A percentile compares a stretch with the other conserved stretches of the same genome.
Evolutionary conservation across 2,797 vertebrate genomes (phyloP).

Genomic region (Ctenosaura bakeri): DNA sequence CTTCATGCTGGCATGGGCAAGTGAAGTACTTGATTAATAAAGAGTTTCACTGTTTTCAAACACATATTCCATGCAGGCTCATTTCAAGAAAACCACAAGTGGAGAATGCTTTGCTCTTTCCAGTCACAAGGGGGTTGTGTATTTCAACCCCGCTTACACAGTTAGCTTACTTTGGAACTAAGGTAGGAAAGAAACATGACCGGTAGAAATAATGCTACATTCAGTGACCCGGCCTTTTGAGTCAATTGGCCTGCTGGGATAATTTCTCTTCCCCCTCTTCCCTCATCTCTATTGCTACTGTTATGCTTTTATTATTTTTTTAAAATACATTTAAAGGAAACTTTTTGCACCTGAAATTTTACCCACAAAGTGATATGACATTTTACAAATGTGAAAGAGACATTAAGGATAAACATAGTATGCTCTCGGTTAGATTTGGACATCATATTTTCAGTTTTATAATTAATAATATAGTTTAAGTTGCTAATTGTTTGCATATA

Average conservation of each 20-base stretch:
- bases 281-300: conserved; percentile 76
- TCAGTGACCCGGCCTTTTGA: conserved; percentile 89
- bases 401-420: conserved; percentile 24
- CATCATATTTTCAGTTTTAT: neutral
- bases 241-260: conserved; percentile 83
- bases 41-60: conserved; percentile 95
- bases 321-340: conserved; percentile 69
- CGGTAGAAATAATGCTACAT: conserved; percentile 94
- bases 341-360: conserved; percentile 19
- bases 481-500: neutral
- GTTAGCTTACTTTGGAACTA: conserved; percentile 96
- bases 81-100: conserved; percentile 94
- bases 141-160: conserved; percentile 89
- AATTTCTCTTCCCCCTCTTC: conserved; percentile 66
- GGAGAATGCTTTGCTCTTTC: conserved; percentile 96
- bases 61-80: conserved; percentile 95
- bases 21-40: conserved; percentile 92
- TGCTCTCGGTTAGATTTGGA: conserved; percentile 13
- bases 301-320: conserved; percentile 83
- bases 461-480: neutral
- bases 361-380: neutral
- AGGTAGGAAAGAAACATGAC: conserved; percentile 92
- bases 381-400: conserved; percentile 38
- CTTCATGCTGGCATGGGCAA: conserved; percentile 86
- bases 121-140: conserved; percentile 97